Evolutionary conservation across 2,888 invertebrate genomes (phyloP).

Genomic region (Spodoptera picta): DNA sequence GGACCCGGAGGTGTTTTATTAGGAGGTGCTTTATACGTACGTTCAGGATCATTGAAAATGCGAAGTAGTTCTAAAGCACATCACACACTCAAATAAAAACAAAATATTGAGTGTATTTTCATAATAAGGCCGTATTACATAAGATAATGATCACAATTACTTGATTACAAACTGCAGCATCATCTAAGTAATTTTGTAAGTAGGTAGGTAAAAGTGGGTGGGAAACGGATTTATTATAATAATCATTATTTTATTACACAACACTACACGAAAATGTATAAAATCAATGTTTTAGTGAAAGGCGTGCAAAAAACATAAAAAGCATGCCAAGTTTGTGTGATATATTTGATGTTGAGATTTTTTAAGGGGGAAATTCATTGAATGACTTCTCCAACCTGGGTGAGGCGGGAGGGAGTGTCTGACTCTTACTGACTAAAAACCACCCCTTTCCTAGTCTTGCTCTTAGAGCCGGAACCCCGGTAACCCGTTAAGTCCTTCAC

Average conservation of each 20-base stretch:
- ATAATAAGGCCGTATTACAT: neutral
- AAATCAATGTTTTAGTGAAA: conserved; percentile 30
- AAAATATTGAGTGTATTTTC: too few relatives aligned
- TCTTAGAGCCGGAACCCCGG: too few relatives aligned
- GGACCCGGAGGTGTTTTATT: too few relatives aligned
- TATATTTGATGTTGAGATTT: too few relatives aligned
- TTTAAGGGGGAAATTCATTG: too few relatives aligned
- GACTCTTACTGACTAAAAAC: too few relatives aligned
- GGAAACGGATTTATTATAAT: conserved; percentile 4
- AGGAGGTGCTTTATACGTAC: too few relatives aligned
- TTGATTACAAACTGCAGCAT: conserved; percentile 4
- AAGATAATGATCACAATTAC: conserved; percentile 18
- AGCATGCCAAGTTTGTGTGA: conserved; percentile 14
- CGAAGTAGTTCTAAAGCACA: neutral
- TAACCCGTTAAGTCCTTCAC: too few relatives aligned
- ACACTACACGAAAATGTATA: conserved; percentile 15
- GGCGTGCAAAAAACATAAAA: conserved; percentile 9
- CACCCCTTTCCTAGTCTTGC: too few relatives aligned
- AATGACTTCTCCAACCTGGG: too few relatives aligned
- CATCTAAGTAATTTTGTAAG: conserved; percentile 16
- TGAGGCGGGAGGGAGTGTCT: too few relatives aligned
- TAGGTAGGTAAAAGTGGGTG: conserved; percentile 23
- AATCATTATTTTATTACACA: conserved; percentile 28
- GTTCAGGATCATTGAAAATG: too few relatives aligned
- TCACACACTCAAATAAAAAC: neutral